phyloP scores from a whole-genome alignment of 2,113 vertebrate genomes.

The Takifugu bimaculatus region DNA sequence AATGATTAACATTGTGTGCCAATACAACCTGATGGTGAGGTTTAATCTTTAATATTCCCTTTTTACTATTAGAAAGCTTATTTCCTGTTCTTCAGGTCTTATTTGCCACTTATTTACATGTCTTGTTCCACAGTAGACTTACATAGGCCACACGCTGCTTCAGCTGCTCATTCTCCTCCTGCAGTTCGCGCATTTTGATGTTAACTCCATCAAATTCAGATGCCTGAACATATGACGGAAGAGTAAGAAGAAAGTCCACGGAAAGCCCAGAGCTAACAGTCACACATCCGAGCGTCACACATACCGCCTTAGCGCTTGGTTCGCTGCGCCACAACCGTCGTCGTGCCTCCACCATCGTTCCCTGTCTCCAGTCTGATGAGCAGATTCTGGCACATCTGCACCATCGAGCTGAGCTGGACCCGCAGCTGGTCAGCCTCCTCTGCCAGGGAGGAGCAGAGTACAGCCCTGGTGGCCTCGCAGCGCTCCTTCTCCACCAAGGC shows the following conservation, averaged over 20 bases:
- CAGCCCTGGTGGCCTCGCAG: constrained; percentile 75
- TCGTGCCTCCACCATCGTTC: constrained; percentile 49
- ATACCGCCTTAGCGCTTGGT: constrained; percentile 72
- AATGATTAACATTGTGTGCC: neutral
- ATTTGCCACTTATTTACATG: too few relatives aligned
- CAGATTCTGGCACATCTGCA: constrained; percentile 89
- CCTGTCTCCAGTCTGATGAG: constrained; percentile 77
- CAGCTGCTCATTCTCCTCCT: constrained; percentile 84
- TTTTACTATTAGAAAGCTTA: too few relatives aligned
- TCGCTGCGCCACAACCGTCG: constrained; percentile 31
- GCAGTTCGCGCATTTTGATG: constrained; percentile 69
- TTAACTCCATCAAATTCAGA: constrained; percentile 53
- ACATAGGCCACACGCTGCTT: constrained; percentile 85
- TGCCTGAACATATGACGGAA: constrained; percentile 47
- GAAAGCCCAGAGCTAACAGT: neutral
- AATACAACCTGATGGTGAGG: neutral
- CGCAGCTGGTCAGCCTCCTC: constrained; percentile 84
- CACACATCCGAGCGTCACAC: constrained; percentile 8
- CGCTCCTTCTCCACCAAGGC: constrained; percentile 77
- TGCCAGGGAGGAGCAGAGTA: constrained; percentile 83
- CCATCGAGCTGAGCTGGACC: constrained; percentile 79
- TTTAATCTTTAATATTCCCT: neutral
- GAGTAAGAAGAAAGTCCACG: constrained; percentile 2
- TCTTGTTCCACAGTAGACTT: constrained; percentile 54
- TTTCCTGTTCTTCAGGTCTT: too few relatives aligned